phyloP scores from a whole-genome alignment of 2,797 vertebrate species.

The Sparidentex hasta region DNA sequence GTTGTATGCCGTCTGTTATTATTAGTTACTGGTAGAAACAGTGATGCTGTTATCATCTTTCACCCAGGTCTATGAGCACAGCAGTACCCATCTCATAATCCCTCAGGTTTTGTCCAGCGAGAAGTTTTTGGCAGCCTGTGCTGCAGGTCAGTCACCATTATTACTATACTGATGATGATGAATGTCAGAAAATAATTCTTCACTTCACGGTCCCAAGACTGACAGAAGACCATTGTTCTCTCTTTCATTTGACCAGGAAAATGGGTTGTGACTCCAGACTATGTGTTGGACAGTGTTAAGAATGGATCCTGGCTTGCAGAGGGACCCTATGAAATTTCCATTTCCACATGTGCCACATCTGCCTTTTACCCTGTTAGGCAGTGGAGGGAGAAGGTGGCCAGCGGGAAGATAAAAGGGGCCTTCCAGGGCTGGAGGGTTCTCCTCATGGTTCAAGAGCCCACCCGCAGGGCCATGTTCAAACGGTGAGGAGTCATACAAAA shows the following conservation, averaged over 20 bases:
- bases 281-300: slow-evolving; percentile 92
- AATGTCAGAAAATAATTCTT: neutral
- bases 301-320: slow-evolving; percentile 94
- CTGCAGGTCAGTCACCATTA: slow-evolving; percentile 88
- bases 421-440: slow-evolving; percentile 96
- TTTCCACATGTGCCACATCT: slow-evolving; percentile 53
- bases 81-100: slow-evolving; percentile 92
- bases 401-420: slow-evolving; percentile 88
- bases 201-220: neutral
- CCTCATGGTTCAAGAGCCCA: slow-evolving; percentile 84
- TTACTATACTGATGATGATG: neutral
- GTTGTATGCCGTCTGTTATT: neutral
- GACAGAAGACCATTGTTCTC: neutral
- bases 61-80: slow-evolving; percentile 88
- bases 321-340: slow-evolving; percentile 90
- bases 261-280: slow-evolving; percentile 95
- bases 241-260: slow-evolving; percentile 86
- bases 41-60: slow-evolving; percentile 33
- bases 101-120: slow-evolving; percentile 89
- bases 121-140: slow-evolving; percentile 95
- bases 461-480: slow-evolving; percentile 87
- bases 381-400: slow-evolving; percentile 84
- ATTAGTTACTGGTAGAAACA: slow-evolving; percentile 9
- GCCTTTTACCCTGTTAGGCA: slow-evolving; percentile 74
- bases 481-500: slow-evolving; percentile 84